Conservation (phyloP, 2,888 invertebrate species). For the Hetaerina titia region DNA sequence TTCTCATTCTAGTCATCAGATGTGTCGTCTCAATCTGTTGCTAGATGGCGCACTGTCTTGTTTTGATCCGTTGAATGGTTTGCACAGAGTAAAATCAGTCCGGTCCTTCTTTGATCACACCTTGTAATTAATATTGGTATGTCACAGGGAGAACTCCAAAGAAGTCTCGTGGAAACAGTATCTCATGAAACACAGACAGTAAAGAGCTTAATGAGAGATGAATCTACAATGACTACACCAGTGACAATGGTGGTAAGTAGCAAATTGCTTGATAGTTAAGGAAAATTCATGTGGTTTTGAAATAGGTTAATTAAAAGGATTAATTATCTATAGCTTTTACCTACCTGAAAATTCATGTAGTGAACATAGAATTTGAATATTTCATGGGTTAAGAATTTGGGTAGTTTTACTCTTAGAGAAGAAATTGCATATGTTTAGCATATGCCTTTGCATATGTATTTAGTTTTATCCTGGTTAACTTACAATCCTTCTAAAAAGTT, state of each 20-base stretch:
- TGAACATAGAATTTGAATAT: not conserved
- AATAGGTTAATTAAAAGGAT: not conserved
- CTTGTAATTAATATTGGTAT: not conserved
- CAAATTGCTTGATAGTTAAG: not conserved
- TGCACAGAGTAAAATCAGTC: too few species aligned
- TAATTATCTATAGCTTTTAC: not conserved
- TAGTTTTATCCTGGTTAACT: too few species aligned
- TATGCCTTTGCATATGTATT: too few species aligned
- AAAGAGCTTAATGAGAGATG: slow-evolving; percentile 1
- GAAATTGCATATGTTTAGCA: too few species aligned
- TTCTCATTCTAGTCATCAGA: too few species aligned
- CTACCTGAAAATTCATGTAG: not conserved
- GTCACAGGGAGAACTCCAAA: not conserved
- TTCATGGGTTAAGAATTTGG: not conserved
- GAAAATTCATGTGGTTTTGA: not conserved
- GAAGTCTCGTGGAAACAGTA: not conserved
- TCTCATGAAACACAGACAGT: slow-evolving; percentile 39
- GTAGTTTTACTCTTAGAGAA: too few species aligned
- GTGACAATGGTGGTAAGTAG: slow-evolving; percentile 22
- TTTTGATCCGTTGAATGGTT: too few species aligned
- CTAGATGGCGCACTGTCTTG: too few species aligned
- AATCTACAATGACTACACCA: slow-evolving; percentile 44
- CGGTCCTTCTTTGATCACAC: too few species aligned
- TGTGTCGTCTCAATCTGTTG: too few species aligned
- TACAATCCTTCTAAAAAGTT: too few species aligned